phyloP scores from a whole-genome alignment of 2,888 invertebrate genomes.

The Anaspis maculata region DNA sequence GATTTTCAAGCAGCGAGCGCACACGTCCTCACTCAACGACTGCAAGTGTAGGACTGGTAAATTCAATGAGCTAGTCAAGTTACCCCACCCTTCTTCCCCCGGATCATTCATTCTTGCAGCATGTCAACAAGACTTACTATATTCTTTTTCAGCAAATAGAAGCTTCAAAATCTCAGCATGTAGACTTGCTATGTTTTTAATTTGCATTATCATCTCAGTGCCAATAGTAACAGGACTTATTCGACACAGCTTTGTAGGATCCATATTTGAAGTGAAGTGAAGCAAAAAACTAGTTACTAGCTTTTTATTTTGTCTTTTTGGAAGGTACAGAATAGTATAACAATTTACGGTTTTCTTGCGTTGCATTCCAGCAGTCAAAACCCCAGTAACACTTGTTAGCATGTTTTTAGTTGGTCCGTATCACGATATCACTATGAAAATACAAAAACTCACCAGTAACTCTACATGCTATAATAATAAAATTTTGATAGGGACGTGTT shows the following conservation, averaged over 20 bases:
- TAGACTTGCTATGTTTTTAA: no score
- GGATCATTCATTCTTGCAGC: background rate
- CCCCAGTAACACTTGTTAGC: no score
- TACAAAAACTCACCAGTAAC: no score
- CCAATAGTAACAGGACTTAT: background rate
- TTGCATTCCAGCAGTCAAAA: no score
- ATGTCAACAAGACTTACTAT: background rate
- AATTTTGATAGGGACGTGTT: no score
- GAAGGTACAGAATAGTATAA: background rate
- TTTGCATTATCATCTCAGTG: no score
- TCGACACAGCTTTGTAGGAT: background rate
- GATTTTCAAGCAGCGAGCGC: background rate
- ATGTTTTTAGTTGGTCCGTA: no score
- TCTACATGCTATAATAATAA: no score
- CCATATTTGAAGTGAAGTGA: background rate
- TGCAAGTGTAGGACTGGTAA: background rate
- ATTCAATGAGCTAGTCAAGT: background rate
- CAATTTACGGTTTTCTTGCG: background rate
- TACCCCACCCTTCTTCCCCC: background rate
- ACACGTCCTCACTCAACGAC: background rate
- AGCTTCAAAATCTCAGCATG: background rate
- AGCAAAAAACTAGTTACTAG: background rate
- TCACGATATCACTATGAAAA: no score
- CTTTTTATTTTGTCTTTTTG: background rate
- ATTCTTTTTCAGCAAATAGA: background rate